A percentile compares a stretch with the other conserved stretches of the same genome.
These are phyloP conservation scores for Ptilorrhoa leucosticta DNA, from an alignment of 2,113 vertebrate genomes.

Conservation along the genomic window DNA sequence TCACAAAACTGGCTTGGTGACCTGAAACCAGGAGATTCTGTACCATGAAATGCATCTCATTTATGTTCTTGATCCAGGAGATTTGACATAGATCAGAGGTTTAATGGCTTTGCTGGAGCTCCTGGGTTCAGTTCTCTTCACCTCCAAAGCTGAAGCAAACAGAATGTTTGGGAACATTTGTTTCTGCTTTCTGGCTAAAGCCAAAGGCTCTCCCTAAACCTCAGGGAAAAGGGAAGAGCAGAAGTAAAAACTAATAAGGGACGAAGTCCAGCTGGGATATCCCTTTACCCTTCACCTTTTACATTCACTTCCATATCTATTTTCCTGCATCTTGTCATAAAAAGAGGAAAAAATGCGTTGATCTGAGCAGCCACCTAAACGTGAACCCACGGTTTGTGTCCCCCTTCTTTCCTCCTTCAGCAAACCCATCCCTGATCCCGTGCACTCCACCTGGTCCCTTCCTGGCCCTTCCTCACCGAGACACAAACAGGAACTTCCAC, in stretches of 20 bases:
- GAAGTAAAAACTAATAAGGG: background rate
- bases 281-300: background rate
- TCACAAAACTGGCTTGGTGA: background rate
- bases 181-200: background rate
- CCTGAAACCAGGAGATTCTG: background rate
- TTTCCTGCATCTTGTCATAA: background rate
- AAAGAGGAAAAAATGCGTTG: accelerated
- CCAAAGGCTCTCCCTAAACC: background rate
- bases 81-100: background rate
- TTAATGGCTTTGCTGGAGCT: background rate
- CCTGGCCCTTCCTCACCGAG: background rate
- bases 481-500: background rate
- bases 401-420: background rate
- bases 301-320: background rate
- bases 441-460: accelerated
- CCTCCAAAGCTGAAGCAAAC: background rate
- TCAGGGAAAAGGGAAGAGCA: background rate
- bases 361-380: background rate
- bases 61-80: background rate
- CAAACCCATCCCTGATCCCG: background rate
- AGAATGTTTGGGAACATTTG: background rate
- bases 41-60: background rate
- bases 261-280: background rate
- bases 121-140: background rate
- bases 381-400: accelerated